Evolutionary conservation across 2,797 vertebrate genomes (phyloP), one percentile per base, ranked within the genome.

Genomic region (Sebastiscus tertius): DNA sequence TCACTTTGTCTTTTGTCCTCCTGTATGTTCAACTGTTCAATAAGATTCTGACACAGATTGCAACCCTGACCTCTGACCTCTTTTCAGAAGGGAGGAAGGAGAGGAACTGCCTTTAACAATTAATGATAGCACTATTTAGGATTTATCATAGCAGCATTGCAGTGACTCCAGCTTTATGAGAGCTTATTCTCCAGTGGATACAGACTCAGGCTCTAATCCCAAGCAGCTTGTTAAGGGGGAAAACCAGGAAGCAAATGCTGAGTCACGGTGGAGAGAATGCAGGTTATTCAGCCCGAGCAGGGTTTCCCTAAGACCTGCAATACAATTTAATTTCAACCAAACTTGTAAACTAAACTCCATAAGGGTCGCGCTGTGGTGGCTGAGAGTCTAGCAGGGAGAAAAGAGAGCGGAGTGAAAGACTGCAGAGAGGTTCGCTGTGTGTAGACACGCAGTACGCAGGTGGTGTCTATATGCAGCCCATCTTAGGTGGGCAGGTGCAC

Each of bases 401-500:
- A n/a, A 54, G 54, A 69, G 26, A 80, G 67, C 12, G 11, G 39
- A 74, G 59, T 52, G 61, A 75, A 58, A 63, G 81, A 64, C 79
- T 73, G 75, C 74, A 82, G 55, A 84, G 55, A 72, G 78, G 60
- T 72, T 58, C 4, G 31, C 74, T 54, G 65, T 76, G 79, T 77
- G 66, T 54, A 77, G 72, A 83, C 80, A 75, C 29, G 62, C 70
- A 70, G 71, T 63, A 75, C 33, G 66, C 83, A 90, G 84, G 87
- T 88, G 91, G 89, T 72, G 81, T 81, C 84, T 92, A 85, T 90
- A 89, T 85, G 80, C 73, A 87, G 85, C 64, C 78, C 34, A 49
- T 80, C 72, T 88, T 81, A 75, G 87, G 89, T 88, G 87, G 81
- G 88, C 80, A 90, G 88, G 81, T 87, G 84, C 83, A 86, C 79